Evolutionary conservation across 2,888 invertebrate genomes (phyloP).

Genomic region (Lycophotia porphyrea): DNA sequence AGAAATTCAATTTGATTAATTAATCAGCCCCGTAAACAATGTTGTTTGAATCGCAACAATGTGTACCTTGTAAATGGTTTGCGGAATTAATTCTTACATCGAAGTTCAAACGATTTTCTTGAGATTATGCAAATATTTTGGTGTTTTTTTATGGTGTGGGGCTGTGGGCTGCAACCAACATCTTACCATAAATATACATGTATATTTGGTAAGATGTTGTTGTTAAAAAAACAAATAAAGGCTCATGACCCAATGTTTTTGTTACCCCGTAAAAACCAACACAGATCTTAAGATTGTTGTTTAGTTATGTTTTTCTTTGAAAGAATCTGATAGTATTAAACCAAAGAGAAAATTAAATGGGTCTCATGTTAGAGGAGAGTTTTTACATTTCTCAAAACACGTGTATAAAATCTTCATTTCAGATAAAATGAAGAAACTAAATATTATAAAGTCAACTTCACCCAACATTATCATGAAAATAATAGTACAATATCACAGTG

Average conservation of each 20-base stretch:
- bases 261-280: not conserved
- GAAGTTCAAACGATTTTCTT: conserved; percentile 22
- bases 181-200: too few relatives aligned
- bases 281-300: not conserved
- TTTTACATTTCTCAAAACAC: not conserved
- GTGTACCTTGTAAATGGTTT: conserved; percentile 47
- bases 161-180: not conserved
- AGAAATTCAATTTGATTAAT: conserved; percentile 64
- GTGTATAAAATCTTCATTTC: not conserved
- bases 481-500: conserved; percentile 66
- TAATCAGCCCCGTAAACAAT: conserved; percentile 45
- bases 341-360: not conserved
- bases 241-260: not conserved
- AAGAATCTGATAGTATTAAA: not conserved
- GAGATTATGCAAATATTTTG: not conserved
- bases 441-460: conserved; percentile 38
- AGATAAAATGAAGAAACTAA: not conserved
- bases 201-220: not conserved
- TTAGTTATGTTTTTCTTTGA: not conserved
- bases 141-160: not conserved
- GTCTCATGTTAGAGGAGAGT: not conserved
- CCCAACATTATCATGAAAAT: conserved; percentile 50
- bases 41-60: conserved; percentile 37
- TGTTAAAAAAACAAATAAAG: not conserved
- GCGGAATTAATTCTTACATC: conserved; percentile 23